Base-by-base conservation (phyloP, 2,797 vertebrate genomes). In the Hyperoplus lanceolatus region DNA sequence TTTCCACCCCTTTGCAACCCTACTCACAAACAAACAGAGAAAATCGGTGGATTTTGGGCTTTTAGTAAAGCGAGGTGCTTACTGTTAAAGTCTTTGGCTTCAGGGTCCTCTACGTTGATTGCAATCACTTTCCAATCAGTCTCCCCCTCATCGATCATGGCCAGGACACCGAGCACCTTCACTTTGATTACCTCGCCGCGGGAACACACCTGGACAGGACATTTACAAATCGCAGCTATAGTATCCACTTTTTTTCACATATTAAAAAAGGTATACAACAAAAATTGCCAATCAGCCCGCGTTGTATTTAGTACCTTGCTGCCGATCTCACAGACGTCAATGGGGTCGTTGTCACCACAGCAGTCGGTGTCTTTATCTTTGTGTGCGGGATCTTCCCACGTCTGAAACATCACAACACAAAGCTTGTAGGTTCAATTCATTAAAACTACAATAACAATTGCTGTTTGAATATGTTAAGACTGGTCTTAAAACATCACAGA, bases 81-180 rank as follows among this genome's bases (percentile, higher is more conserved):
- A 99, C 98, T 91, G 41, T 98, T 97, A 1, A 97, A 95, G 55
- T 92, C 94, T 3, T 90, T 95, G 57, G 97, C 97, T 78, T 99
- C 97, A 0, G 97, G 95, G 86, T 99, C 98, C 15, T 99, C 96
- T n/a, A 96, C 67, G 0, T 99, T 97, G 90, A 99, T 98, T 66
- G 94, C 98, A 74, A 99, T 99, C 80, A 99, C 93, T 88, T 99
- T 99, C 98, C 98, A 99, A 90, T 99, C 98, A 0, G 98, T 99
- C 93, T 99, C 98, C 0, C 97, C 98, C 93, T 99, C 98, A 57
- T 99, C 98, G 18, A 99, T 99, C 96, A 99, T 95, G 3, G 98
- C 98, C 91, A 99, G 86, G 1, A 96, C 91, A n/a, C 98, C 98
- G 55, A 99, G 94, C 39, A 96, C 95, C 91, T 99, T 99, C 73